A percentile compares a stretch with the other conserved stretches of the same genome.
Conservation (phyloP, 1,140 invertebrate genomes). For the Drosophila chauvacae region DNA sequence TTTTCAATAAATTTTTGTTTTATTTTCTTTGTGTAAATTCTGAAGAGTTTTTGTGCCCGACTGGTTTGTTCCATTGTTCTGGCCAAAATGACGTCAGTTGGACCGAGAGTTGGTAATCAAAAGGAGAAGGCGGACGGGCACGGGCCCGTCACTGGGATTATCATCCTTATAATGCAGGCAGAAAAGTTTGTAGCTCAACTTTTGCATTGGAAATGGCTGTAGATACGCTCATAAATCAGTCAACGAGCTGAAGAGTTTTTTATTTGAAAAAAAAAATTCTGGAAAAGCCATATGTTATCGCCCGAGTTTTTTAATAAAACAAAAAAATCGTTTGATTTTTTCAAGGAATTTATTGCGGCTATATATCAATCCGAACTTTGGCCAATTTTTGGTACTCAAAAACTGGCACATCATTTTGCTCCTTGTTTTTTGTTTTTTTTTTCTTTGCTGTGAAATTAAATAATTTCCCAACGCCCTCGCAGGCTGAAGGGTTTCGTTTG, state of each 20-base stretch:
- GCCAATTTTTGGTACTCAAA: slow-evolving; percentile 28
- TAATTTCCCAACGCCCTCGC: neutral
- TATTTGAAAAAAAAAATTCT: neutral
- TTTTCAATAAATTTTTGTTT: too few species aligned
- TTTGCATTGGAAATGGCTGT: slow-evolving; percentile 19
- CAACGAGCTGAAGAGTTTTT: slow-evolving; percentile 12
- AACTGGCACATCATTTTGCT: neutral
- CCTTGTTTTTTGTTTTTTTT: neutral
- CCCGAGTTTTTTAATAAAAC: slow-evolving; percentile 9
- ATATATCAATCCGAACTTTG: slow-evolving; percentile 38
- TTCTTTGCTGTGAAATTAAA: neutral
- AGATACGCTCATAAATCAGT: slow-evolving; percentile 43
- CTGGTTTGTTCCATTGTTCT: slow-evolving; percentile 22
- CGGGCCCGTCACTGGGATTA: slow-evolving; percentile 34
- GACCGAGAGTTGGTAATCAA: slow-evolving; percentile 18
- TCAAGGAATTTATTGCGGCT: slow-evolving; percentile 29
- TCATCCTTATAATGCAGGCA: slow-evolving; percentile 28
- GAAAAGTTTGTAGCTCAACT: slow-evolving; percentile 35
- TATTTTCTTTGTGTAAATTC: too few species aligned
- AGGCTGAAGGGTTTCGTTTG: neutral
- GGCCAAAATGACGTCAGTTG: slow-evolving; percentile 31
- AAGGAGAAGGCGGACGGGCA: neutral
- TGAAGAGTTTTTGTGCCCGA: slow-evolving; percentile 8
- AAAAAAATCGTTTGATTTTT: slow-evolving; percentile 23
- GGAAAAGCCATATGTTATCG: slow-evolving; percentile 31